phyloP scores from a whole-genome alignment of 2,888 invertebrate genomes.

The Sarcophaga subvicina region DNA sequence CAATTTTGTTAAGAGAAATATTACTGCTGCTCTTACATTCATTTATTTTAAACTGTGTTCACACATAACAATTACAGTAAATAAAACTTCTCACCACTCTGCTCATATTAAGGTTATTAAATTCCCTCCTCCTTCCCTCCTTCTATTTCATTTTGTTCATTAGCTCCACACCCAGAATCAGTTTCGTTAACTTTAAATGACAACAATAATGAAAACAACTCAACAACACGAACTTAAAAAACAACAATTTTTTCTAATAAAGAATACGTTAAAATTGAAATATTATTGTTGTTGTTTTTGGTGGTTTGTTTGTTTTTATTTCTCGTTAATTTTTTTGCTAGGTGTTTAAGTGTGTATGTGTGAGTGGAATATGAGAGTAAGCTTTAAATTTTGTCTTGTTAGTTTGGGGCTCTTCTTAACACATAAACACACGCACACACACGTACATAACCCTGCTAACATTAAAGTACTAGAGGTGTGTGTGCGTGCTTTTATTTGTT shows the following conservation, averaged over 20 bases:
- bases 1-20: no score
- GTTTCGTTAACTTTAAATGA: constrained; percentile 27
- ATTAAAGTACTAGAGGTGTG: not conserved
- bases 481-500: constrained; percentile 4
- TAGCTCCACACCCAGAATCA: constrained; percentile 57
- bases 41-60: not conserved
- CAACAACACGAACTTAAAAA: constrained; percentile 7
- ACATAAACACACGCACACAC: constrained; percentile 44
- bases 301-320: constrained; percentile 7
- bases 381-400: constrained; percentile 36
- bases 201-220: constrained; percentile 15
- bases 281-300: not conserved
- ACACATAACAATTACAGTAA: not conserved
- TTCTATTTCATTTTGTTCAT: not conserved
- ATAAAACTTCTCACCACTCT: not conserved
- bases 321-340: not conserved
- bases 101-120: not conserved
- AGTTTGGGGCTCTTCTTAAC: constrained; percentile 36
- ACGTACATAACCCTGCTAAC: constrained; percentile 4
- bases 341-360: no score
- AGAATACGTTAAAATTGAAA: not conserved
- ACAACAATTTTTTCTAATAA: not conserved
- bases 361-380: not conserved
- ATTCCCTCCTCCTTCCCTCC: not conserved
- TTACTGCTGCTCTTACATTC: no score